Conservation (phyloP, 2,113 vertebrate species). For the Dicentrarchus labrax region DNA sequence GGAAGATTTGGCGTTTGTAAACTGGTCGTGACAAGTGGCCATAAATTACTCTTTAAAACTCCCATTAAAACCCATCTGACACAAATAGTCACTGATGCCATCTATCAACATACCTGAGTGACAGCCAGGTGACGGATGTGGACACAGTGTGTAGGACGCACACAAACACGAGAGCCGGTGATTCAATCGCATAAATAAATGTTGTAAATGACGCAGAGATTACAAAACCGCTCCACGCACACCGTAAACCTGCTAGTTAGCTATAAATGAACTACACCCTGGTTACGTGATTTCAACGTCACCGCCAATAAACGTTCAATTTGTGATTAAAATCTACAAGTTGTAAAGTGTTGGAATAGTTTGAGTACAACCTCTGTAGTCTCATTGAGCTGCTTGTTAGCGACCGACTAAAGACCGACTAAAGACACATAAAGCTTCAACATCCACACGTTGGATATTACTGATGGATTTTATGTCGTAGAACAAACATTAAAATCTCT, state of each 20-base stretch:
- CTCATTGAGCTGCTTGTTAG: too few species aligned
- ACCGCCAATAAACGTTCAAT: too few species aligned
- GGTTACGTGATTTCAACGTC: too few species aligned
- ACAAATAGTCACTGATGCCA: slow-evolving; percentile 62
- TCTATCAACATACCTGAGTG: slow-evolving; percentile 67
- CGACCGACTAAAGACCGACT: too few species aligned
- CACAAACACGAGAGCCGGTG: slow-evolving; percentile 6
- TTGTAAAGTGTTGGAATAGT: too few species aligned
- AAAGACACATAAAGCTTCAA: too few species aligned
- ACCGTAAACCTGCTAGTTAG: slow-evolving; percentile 26
- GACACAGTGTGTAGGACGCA: neutral
- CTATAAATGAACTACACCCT: too few species aligned
- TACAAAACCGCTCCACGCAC: slow-evolving; percentile 36
- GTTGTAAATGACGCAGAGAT: slow-evolving; percentile 27
- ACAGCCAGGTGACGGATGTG: slow-evolving; percentile 25
- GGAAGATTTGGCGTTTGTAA: slow-evolving; percentile 52
- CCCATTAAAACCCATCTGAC: slow-evolving; percentile 72
- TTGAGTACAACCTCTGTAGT: too few species aligned
- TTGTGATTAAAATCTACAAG: too few species aligned
- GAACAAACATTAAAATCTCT: too few species aligned
- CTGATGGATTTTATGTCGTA: too few species aligned
- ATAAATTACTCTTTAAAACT: slow-evolving; percentile 63
- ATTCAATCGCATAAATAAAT: slow-evolving; percentile 21
- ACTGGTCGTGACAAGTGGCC: slow-evolving; percentile 72
- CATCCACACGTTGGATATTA: too few species aligned